Conservation (phyloP, 2,797 vertebrate species). For the Protonibea diacanthus region DNA sequence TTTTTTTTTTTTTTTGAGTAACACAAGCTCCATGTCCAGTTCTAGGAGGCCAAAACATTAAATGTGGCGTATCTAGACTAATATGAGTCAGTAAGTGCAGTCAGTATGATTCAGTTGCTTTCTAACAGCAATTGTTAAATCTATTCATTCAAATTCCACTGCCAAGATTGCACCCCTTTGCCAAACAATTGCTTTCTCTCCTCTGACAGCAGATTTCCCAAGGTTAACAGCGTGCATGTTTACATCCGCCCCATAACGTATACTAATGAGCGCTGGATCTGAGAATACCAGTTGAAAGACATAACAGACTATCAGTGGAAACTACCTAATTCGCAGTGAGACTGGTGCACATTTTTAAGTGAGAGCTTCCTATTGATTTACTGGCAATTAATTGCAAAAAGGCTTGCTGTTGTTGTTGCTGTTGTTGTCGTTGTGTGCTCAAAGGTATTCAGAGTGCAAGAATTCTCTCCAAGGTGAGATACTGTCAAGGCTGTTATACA, state of each 20-base stretch:
- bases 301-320: constrained; percentile 13
- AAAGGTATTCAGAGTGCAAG: constrained; percentile 53
- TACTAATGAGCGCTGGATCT: constrained; percentile 36
- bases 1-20: not conserved
- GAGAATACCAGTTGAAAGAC: constrained; percentile 15
- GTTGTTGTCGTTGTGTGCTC: constrained; percentile 46
- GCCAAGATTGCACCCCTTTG: constrained; percentile 15
- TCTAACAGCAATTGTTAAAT: constrained; percentile 16
- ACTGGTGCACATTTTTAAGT: constrained; percentile 48
- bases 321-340: constrained; percentile 39
- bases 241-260: not conserved
- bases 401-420: constrained; percentile 35
- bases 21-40: not conserved
- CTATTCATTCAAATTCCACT: constrained; percentile 26
- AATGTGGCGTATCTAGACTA: not conserved
- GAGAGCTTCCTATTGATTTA: constrained; percentile 60
- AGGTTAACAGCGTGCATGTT: constrained; percentile 27
- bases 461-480: constrained; percentile 58
- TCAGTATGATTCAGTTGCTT: constrained; percentile 8
- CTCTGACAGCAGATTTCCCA: constrained; percentile 27
- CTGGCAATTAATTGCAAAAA: constrained; percentile 53
- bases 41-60: constrained; percentile 24
- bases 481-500: constrained; percentile 66
- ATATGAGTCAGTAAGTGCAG: constrained; percentile 1
- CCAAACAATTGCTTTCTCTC: constrained; percentile 22